These are phyloP conservation scores for Pogona vitticeps DNA, from an alignment of 2,113 vertebrate species.

Conservation along the genomic window DNA sequence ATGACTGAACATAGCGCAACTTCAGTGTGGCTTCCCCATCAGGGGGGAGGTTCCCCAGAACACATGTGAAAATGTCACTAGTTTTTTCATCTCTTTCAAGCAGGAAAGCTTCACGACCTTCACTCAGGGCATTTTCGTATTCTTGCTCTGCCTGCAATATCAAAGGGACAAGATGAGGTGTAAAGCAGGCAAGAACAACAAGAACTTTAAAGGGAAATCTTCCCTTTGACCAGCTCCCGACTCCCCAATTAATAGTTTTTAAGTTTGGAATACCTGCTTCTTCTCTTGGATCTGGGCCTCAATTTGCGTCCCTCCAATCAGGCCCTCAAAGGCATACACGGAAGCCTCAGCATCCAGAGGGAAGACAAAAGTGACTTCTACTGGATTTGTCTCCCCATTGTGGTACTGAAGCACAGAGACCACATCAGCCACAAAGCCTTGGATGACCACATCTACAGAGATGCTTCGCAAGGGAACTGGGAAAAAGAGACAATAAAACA, in stretches of 20 bases:
- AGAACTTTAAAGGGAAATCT: neutral
- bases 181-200: neutral
- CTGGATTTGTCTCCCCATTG: constrained; percentile 77
- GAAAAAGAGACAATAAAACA: neutral
- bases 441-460: constrained; percentile 76
- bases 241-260: neutral
- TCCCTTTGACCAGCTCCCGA: too few species aligned
- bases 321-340: constrained; percentile 81
- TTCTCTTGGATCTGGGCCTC: constrained; percentile 82
- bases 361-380: constrained; percentile 85
- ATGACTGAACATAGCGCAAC: constrained; percentile 80
- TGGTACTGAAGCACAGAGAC: constrained; percentile 80
- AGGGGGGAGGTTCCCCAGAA: constrained; percentile 80
- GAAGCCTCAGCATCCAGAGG: constrained; percentile 84
- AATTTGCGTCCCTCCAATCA: constrained; percentile 76
- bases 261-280: constrained; percentile 66
- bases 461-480: constrained; percentile 82
- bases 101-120: constrained; percentile 80
- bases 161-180: neutral
- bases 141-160: constrained; percentile 69
- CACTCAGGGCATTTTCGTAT: constrained; percentile 80
- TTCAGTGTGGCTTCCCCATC: constrained; percentile 76
- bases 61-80: constrained; percentile 80
- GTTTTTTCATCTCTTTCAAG: constrained; percentile 77
- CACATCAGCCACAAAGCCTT: constrained; percentile 82